These are phyloP conservation scores for Pachycephala philippinensis DNA, from an alignment of 2,113 vertebrate species.

Conservation along the genomic window DNA sequence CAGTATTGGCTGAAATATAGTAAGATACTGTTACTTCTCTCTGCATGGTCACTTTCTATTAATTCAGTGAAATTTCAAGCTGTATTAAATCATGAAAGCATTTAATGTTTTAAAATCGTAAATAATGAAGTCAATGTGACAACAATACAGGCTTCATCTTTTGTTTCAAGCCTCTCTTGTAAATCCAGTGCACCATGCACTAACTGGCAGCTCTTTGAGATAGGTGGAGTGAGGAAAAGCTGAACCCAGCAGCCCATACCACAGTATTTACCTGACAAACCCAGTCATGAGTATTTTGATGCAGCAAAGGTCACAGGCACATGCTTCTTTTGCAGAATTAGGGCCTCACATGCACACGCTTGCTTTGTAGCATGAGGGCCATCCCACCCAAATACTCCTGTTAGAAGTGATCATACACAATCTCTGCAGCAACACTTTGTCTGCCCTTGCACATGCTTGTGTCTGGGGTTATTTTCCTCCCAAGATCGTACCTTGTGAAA, in stretches of 20 bases:
- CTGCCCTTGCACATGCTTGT: neutral
- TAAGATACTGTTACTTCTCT: neutral
- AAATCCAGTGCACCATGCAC: neutral
- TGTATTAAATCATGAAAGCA: neutral
- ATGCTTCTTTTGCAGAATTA: neutral
- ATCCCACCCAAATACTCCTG: neutral
- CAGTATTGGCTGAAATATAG: neutral
- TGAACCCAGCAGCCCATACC: neutral
- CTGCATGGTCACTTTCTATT: neutral
- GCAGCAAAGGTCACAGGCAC: neutral
- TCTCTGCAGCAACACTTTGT: neutral
- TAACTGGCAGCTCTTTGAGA: neutral
- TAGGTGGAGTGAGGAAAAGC: neutral
- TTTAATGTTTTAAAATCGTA: neutral
- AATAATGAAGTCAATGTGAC: neutral
- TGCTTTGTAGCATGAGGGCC: neutral
- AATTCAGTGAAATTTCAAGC: neutral
- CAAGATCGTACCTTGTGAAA: slow-evolving; percentile 71
- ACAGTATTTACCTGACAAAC: neutral
- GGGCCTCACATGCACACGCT: neutral
- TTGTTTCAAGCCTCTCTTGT: neutral
- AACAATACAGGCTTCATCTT: neutral
- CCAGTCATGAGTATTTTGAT: neutral
- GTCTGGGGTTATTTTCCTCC: neutral
- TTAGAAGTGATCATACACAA: neutral